Evolutionary conservation across 2,113 vertebrate species (phyloP).

Genomic region (Camelus bactrianus): DNA sequence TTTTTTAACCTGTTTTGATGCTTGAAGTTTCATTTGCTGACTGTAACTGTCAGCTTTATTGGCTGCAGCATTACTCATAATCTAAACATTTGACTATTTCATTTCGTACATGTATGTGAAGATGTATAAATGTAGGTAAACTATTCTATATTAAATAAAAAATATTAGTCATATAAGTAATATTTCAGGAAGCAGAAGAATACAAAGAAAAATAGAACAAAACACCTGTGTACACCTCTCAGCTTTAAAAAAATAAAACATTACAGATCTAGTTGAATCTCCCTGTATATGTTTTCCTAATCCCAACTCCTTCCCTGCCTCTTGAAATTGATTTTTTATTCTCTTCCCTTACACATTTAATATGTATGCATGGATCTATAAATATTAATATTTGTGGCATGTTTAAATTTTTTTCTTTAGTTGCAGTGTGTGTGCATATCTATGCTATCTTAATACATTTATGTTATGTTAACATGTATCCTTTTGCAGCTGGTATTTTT

Average conservation of each 20-base stretch:
- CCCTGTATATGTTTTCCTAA: background rate
- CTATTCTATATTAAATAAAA: background rate
- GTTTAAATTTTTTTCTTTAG: background rate
- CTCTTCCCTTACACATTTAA: background rate
- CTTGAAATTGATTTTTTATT: slow-evolving; percentile 22
- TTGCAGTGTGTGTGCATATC: background rate
- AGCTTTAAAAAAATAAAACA: background rate
- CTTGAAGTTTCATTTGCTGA: background rate
- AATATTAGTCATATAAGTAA: background rate
- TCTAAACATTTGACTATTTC: background rate
- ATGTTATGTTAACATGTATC: background rate
- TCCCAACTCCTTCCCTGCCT: background rate
- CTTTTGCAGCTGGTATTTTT: background rate
- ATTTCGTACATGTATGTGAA: background rate
- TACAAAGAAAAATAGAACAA: background rate
- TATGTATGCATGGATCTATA: background rate
- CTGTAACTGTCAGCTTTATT: background rate
- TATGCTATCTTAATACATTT: background rate
- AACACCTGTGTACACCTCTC: background rate
- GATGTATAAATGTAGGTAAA: background rate
- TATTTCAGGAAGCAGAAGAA: background rate
- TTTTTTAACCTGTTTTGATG: background rate
- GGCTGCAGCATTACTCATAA: background rate
- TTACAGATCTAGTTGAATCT: background rate
- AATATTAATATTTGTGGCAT: background rate